Conservation (phyloP, 2,113 vertebrate genomes). For the Rafetus swinhoei region DNA sequence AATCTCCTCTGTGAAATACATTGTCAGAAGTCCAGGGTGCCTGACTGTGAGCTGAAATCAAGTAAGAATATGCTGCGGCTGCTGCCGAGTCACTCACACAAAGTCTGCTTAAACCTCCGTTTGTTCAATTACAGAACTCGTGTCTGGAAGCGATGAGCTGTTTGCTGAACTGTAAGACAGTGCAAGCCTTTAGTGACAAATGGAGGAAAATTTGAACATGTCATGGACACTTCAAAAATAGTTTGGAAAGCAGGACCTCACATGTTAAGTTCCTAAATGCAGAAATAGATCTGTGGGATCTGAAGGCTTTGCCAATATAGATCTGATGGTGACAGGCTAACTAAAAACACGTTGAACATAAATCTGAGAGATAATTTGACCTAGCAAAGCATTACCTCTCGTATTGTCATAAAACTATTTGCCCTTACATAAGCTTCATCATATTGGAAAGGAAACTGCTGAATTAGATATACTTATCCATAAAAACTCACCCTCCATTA, state of each 20-base stretch:
- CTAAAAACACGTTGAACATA: background rate
- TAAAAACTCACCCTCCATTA: background rate
- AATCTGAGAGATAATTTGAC: background rate
- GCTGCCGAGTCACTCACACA: background rate
- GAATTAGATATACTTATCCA: background rate
- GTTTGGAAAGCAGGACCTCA: background rate
- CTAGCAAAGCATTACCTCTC: background rate
- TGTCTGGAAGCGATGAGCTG: background rate
- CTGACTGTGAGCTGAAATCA: background rate
- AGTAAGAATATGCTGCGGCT: background rate
- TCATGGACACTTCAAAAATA: background rate
- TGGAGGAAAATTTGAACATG: background rate
- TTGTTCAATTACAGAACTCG: background rate
- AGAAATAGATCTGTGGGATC: fast-evolving
- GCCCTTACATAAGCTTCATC: background rate
- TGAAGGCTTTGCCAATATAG: background rate
- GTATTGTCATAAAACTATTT: background rate
- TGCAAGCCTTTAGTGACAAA: background rate
- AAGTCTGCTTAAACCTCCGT: background rate
- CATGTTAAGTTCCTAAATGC: background rate
- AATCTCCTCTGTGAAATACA: background rate
- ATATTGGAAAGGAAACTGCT: background rate
- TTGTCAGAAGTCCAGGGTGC: fast-evolving
- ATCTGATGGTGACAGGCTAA: background rate
- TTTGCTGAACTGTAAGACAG: background rate